A percentile compares a stretch with the other conserved stretches of the same genome.
Conservation (phyloP, 2,888 invertebrate genomes). For the Branchipolynoe longqiensis region DNA sequence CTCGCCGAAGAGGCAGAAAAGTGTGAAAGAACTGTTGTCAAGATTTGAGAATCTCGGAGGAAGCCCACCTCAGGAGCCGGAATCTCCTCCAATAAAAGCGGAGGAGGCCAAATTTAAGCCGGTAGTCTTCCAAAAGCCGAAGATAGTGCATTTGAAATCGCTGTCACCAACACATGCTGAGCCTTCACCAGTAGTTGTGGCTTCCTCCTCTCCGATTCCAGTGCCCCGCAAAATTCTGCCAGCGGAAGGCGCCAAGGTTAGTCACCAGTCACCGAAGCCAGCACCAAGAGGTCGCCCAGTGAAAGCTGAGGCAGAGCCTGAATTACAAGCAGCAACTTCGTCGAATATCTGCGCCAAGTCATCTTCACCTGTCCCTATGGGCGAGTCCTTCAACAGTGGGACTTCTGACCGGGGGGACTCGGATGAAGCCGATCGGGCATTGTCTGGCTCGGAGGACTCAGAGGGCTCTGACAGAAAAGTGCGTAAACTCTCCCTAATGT, state of each 20-base stretch:
- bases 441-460: not conserved
- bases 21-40: conserved; percentile 62
- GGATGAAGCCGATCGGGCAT: not conserved
- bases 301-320: not conserved
- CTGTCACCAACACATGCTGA: conserved; percentile 38
- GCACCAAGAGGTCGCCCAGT: not conserved
- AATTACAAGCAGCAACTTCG: not conserved
- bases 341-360: not conserved
- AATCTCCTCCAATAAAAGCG: not conserved
- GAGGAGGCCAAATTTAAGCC: conserved; percentile 53
- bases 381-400: not conserved
- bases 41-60: conserved; percentile 60
- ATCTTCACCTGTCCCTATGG: not conserved
- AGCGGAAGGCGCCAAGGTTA: not conserved
- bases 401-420: conserved; percentile 14
- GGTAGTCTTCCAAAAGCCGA: conserved; percentile 57
- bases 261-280: not conserved
- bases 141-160: conserved; percentile 52
- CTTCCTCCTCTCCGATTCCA: not conserved
- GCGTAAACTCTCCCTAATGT: conserved; percentile 52
- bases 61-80: conserved; percentile 48
- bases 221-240: conserved; percentile 20
- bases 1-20: conserved; percentile 63
- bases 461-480: conserved; percentile 45
- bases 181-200: not conserved